Evolutionary conservation across 2,888 invertebrate species (phyloP), one percentile per base, ranked within the genome.

Genomic region (Drosophila subsilvestris): DNA sequence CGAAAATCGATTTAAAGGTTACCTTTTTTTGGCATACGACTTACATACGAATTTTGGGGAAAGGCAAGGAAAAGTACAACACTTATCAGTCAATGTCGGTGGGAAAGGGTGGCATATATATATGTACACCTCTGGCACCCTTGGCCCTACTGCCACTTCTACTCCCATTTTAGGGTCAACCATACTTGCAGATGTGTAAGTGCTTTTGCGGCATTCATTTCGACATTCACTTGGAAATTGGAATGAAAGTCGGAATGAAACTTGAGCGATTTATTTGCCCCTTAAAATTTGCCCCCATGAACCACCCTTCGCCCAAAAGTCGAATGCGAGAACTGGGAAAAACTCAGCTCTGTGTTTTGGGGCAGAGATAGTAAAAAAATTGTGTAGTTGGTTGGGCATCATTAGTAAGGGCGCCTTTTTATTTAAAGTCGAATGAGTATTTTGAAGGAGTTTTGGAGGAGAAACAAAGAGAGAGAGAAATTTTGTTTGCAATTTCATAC

Each of bases 211-310:
- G 53, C 70, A 57, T 71, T 72, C 63, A 73, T 71, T 72, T 32
- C 29, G 29, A 71, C 70, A 63, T 51, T 72, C 56, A 53, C 57
- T 65, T 67, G 63, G 51, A 75, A 63, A 51, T 37, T 14, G 61
- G 49, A 74, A 60, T 70, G 74, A 59, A 76, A 72, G 70, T 37
- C 51, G 74, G 57, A 51, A 14, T 37, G 37, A 37, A 87, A 85
- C 82, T 85, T 78, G 74, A 81, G 66, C 79, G 85, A 82, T 82
- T 82, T 82, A 87, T 82, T 82, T 82, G 76, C 82, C 14, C 27
- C 72, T 77, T 82, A 86, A 67, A 66, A 72, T 86, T 27, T 65
- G 72, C 70, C 59, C 63, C 22, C 44, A 10, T 59, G 49, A n/a
- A n/a, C n/a, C 60, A 53, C 44, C 14, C n/a, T 14, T 6, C 25